These are phyloP conservation scores for Zootoca vivipara DNA, from an alignment of 2,113 vertebrate genomes.

Conservation along the genomic window DNA sequence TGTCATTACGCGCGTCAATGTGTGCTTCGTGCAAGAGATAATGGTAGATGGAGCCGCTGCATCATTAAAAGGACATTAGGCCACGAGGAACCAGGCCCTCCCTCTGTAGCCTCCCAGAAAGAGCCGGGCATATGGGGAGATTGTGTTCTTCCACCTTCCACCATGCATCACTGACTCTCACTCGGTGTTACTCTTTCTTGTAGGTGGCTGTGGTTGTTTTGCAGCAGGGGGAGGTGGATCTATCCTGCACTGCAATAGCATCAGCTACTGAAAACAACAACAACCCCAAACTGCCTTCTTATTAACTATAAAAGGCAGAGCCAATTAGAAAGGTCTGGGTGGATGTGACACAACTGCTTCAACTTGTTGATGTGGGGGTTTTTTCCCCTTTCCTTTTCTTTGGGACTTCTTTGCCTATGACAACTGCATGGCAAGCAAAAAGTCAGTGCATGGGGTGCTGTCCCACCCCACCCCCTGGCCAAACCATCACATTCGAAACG, in stretches of 20 bases:
- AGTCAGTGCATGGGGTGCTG: not conserved
- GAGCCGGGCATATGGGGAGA: not conserved
- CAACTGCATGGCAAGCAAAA: not conserved
- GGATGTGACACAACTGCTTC: not conserved
- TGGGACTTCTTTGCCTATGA: not conserved
- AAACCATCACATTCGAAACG: not conserved
- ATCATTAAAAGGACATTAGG: slow-evolving; percentile 38
- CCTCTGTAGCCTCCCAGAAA: not conserved
- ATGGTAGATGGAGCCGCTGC: slow-evolving; percentile 29
- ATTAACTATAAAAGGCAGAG: not conserved
- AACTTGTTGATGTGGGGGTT: not conserved
- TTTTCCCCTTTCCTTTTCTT: not conserved
- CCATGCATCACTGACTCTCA: not conserved
- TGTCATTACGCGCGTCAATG: slow-evolving; percentile 12
- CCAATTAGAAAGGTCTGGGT: not conserved
- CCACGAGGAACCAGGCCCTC: not conserved
- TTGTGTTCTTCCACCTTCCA: not conserved
- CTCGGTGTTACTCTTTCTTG: not conserved
- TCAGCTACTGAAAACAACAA: not conserved
- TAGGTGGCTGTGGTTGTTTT: not conserved
- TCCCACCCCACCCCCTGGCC: not conserved
- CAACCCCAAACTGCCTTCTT: too few species aligned
- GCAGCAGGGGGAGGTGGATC: not conserved
- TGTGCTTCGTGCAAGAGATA: slow-evolving; percentile 33
- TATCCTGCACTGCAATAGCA: not conserved